Percentiles rank a stretch among this genome's conserved stretches.
Evolutionary conservation across 2,888 invertebrate genomes (phyloP).

Genomic region (Tenthredo notha): DNA sequence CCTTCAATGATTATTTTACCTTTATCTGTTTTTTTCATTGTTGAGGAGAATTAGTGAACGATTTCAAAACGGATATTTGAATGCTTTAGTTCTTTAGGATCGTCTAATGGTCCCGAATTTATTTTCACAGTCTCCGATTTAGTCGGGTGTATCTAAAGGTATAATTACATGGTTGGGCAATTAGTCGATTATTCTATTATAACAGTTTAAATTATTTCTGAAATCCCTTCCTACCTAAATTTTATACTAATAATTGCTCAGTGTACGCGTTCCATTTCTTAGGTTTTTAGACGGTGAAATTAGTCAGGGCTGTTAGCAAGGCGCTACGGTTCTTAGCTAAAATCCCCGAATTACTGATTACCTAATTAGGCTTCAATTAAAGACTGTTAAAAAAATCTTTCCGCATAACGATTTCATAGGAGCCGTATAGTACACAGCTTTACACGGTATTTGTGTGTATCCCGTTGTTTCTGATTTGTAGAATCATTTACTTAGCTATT

Average conservation of each 20-base stretch:
- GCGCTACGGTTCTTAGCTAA: constrained; percentile 26
- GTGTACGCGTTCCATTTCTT: neutral
- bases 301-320: constrained; percentile 29
- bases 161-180: neutral
- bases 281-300: neutral
- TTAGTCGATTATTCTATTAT: constrained; percentile 1
- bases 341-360: constrained; percentile 31
- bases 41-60: neutral
- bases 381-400: constrained; percentile 26
- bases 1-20: constrained; percentile 32
- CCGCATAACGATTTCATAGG: neutral
- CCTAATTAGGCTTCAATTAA: constrained; percentile 29
- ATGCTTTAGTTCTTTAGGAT: neutral
- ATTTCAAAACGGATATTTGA: constrained; percentile 1
- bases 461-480: neutral
- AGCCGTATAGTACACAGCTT: neutral
- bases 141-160: neutral
- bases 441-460: neutral
- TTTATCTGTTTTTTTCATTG: constrained; percentile 29
- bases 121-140: neutral
- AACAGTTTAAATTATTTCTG: neutral
- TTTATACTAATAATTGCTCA: neutral
- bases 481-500: neutral
- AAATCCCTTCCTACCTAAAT: neutral
- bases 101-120: neutral